A percentile compares a stretch with the other conserved stretches of the same genome.
phyloP scores from a whole-genome alignment of 2,797 vertebrate genomes.

The Merluccius polli region DNA sequence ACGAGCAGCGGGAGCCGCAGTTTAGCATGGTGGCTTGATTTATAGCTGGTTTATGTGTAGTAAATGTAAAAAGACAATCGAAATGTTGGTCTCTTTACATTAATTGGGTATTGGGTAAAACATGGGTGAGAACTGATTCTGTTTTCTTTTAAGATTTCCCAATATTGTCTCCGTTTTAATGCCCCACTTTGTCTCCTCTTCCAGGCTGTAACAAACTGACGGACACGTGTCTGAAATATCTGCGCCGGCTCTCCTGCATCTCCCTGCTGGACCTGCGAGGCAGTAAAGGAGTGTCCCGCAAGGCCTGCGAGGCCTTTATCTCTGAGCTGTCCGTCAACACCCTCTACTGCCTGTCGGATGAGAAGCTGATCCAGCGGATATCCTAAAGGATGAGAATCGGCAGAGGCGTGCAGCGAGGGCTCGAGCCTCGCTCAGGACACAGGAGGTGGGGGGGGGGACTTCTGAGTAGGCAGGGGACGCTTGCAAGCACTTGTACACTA shows the following conservation, averaged over 20 bases:
- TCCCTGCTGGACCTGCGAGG: slow-evolving; percentile 90
- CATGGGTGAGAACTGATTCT: background rate
- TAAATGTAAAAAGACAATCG: background rate
- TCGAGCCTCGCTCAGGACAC: background rate
- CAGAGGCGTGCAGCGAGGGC: background rate
- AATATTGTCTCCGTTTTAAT: background rate
- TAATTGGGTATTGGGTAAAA: background rate
- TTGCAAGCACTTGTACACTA: slow-evolving; percentile 31
- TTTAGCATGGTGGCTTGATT: too few species aligned
- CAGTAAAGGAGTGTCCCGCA: slow-evolving; percentile 90
- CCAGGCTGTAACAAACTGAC: slow-evolving; percentile 95
- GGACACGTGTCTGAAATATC: slow-evolving; percentile 87
- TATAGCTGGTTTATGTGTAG: background rate
- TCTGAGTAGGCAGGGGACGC: slow-evolving; percentile 22
- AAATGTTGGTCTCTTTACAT: background rate
- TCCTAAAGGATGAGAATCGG: slow-evolving; percentile 71
- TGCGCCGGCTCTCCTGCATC: slow-evolving; percentile 89
- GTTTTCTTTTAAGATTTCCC: background rate
- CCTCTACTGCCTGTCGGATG: slow-evolving; percentile 97
- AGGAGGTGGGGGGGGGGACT: slow-evolving; percentile 10
- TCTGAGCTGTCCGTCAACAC: slow-evolving; percentile 95
- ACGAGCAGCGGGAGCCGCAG: too few species aligned
- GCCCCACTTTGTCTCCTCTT: background rate
- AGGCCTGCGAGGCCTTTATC: slow-evolving; percentile 96
- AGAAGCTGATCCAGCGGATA: slow-evolving; percentile 98